phyloP scores from a whole-genome alignment of 92 coral and sea anemone species.

The Pocillopora meandrina region DNA sequence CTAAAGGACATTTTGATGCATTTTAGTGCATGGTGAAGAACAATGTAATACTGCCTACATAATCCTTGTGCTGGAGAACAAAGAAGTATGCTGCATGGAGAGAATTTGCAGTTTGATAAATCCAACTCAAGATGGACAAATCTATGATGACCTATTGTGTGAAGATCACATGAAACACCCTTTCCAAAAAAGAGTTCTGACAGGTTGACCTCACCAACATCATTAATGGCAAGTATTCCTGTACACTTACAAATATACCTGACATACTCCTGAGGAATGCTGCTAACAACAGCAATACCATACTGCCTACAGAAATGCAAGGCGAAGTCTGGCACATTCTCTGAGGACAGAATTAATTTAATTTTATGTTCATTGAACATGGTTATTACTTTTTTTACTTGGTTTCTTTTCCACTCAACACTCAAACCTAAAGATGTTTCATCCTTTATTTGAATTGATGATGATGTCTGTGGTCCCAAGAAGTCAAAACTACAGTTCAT shows the following conservation, averaged over 20 bases:
- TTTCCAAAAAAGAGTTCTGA: conserved; percentile 60
- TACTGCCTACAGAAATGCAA: conserved; percentile 81
- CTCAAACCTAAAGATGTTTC: conserved; percentile 28
- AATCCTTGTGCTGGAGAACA: conserved; percentile 83
- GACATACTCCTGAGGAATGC: conserved; percentile 75
- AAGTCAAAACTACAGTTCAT: conserved; percentile 67
- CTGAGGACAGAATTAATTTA: conserved; percentile 73
- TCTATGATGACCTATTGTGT: conserved; percentile 55
- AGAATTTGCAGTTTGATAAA: not conserved
- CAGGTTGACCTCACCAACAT: conserved; percentile 32
- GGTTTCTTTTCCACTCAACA: conserved; percentile 58
- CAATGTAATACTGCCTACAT: conserved; percentile 74
- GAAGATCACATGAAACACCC: conserved; percentile 60
- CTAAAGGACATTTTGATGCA: conserved; percentile 68
- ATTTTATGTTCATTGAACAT: conserved; percentile 57
- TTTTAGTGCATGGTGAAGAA: conserved; percentile 75
- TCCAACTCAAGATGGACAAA: conserved; percentile 41
- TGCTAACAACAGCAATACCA: conserved; percentile 79
- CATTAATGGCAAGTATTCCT: conserved; percentile 59
- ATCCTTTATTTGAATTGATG: conserved; percentile 52
- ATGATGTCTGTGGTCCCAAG: conserved; percentile 21
- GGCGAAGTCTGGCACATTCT: conserved; percentile 59
- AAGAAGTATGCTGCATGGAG: conserved; percentile 61
- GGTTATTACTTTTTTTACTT: conserved; percentile 38
- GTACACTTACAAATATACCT: conserved; percentile 65